A percentile compares a stretch with the other conserved stretches of the same genome.
Conservation (phyloP, 2,888 invertebrate genomes). For the Drosophila ezoana region DNA sequence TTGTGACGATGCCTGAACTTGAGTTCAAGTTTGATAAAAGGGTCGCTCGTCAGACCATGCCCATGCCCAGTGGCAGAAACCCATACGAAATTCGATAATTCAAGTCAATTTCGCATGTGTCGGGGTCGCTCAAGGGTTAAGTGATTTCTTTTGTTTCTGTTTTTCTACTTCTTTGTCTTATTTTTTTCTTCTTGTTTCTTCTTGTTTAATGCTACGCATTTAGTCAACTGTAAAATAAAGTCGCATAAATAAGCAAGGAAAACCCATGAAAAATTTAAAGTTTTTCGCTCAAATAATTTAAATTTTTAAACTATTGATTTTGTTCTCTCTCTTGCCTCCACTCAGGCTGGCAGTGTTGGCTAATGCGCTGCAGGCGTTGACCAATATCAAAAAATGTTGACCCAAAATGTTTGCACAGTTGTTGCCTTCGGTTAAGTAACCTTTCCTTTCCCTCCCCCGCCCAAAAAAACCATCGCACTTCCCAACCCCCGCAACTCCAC, state of each 20-base stretch:
- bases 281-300: constrained; percentile 31
- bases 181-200: constrained; percentile 14
- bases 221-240: constrained; percentile 73
- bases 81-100: constrained; percentile 71
- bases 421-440: constrained; percentile 43
- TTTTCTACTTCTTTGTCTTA: constrained; percentile 12
- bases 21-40: constrained; percentile 76
- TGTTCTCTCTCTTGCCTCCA: neutral
- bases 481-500: neutral
- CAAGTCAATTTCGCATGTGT: constrained; percentile 77
- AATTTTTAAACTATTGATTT: constrained; percentile 55
- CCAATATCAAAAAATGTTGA: constrained; percentile 54
- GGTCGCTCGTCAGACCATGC: constrained; percentile 57
- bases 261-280: constrained; percentile 56
- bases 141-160: constrained; percentile 70
- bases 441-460: neutral
- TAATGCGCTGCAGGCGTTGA: constrained; percentile 54
- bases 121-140: constrained; percentile 76
- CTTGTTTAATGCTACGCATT: constrained; percentile 33
- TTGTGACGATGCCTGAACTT: constrained; percentile 58
- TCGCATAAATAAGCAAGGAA: constrained; percentile 59
- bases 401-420: constrained; percentile 59
- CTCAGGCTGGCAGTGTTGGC: constrained; percentile 6
- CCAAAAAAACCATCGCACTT: constrained; percentile 23
- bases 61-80: constrained; percentile 41